phyloP scores from a whole-genome alignment of 2,888 invertebrate species.

The Melanostoma mellinum region DNA sequence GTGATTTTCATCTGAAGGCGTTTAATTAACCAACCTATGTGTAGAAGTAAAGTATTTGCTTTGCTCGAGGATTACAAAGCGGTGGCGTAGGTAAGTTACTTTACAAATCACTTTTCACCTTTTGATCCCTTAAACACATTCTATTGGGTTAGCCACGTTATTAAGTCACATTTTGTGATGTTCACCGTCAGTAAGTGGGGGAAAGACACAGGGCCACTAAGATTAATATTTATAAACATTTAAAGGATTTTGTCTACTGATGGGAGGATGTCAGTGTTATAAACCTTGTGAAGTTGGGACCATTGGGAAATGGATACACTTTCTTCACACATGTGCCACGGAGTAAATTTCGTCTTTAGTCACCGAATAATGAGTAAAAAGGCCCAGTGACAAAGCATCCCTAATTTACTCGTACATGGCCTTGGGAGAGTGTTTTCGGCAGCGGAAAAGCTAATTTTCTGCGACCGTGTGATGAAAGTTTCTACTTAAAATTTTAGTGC shows the following conservation, averaged over 20 bases:
- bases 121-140: slow-evolving; percentile 47
- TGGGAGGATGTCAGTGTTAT: slow-evolving; percentile 33
- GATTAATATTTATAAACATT: slow-evolving; percentile 72
- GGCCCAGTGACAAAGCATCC: slow-evolving; percentile 62
- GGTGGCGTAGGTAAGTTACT: slow-evolving; percentile 4
- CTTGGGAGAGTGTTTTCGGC: slow-evolving; percentile 39
- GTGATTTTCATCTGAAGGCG: slow-evolving; percentile 37
- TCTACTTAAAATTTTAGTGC: slow-evolving; percentile 11
- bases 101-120: slow-evolving; percentile 64
- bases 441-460: slow-evolving; percentile 66
- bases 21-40: slow-evolving; percentile 41
- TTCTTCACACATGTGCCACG: slow-evolving; percentile 47
- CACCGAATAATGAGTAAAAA: slow-evolving; percentile 58
- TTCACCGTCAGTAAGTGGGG: not conserved
- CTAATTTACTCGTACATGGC: slow-evolving; percentile 65
- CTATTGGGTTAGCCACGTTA: slow-evolving; percentile 54
- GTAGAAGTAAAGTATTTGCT: slow-evolving; percentile 23
- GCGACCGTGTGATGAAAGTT: slow-evolving; percentile 41
- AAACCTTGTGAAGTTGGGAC: slow-evolving; percentile 51
- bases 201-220: slow-evolving; percentile 25
- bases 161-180: slow-evolving; percentile 35
- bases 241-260: slow-evolving; percentile 43
- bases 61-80: slow-evolving; percentile 37
- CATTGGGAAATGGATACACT: slow-evolving; percentile 43
- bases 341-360: slow-evolving; percentile 56